Conservation (phyloP, 2,888 invertebrate species). For the Eustalomyia histrio region DNA sequence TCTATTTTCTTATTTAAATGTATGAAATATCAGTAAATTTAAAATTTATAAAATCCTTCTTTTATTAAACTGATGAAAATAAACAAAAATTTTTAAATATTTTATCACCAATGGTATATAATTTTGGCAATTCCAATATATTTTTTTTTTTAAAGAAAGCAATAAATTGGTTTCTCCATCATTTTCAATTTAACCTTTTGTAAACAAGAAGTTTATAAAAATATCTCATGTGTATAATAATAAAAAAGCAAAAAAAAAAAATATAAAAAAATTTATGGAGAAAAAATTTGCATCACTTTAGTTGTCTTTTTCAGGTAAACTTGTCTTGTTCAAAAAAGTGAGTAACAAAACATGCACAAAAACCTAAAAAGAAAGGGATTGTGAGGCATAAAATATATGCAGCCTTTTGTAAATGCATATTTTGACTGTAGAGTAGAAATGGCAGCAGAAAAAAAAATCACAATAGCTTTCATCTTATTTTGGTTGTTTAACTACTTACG, state of each 20-base stretch:
- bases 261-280: constrained; percentile 1
- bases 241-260: neutral
- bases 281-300: constrained; percentile 60
- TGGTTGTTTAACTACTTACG: constrained; percentile 54
- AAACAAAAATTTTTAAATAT: too few relatives aligned
- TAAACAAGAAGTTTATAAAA: constrained; percentile 1
- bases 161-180: neutral
- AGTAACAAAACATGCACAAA: constrained; percentile 27
- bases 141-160: too few relatives aligned
- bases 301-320: constrained; percentile 61
- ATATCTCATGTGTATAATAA: constrained; percentile 7
- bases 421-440: constrained; percentile 21
- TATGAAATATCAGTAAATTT: too few relatives aligned
- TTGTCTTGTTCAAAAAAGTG: constrained; percentile 41
- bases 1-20: too few relatives aligned
- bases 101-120: too few relatives aligned
- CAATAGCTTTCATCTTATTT: constrained; percentile 57
- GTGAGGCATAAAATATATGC: constrained; percentile 56
- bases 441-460: constrained; percentile 13
- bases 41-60: too few relatives aligned
- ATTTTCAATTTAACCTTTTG: neutral
- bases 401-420: constrained; percentile 55
- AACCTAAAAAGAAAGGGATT: constrained; percentile 49
- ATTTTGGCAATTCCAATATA: too few relatives aligned
- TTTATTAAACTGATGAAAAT: too few relatives aligned